Percentiles rank a stretch among this genome's conserved stretches.
These are phyloP conservation scores for Mesorhabditis belari DNA, from an alignment of 2,888 invertebrate genomes.

Conservation along the genomic window DNA sequence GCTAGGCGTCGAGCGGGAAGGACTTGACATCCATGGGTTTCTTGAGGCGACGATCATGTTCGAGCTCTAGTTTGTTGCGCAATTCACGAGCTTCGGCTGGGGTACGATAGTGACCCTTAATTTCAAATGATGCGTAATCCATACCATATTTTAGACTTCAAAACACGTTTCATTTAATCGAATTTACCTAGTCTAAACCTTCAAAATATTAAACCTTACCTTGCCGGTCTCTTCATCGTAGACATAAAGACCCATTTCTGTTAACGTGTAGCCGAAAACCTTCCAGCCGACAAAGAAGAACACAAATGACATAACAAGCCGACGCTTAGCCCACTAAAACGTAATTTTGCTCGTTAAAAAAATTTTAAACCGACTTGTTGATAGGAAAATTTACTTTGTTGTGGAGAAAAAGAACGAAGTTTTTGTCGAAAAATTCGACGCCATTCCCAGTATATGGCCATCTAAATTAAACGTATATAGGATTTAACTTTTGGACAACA, in stretches of 20 bases:
- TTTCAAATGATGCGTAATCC: too few species aligned
- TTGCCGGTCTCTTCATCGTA: slow-evolving; percentile 27
- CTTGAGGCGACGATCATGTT: slow-evolving; percentile 15
- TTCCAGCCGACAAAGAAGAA: slow-evolving; percentile 46
- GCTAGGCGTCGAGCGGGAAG: slow-evolving; percentile 34
- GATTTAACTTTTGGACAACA: neutral
- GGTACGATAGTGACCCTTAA: neutral
- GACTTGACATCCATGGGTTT: slow-evolving; percentile 10
- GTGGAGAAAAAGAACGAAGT: slow-evolving; percentile 29
- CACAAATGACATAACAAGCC: slow-evolving; percentile 39
- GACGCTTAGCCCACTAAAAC: slow-evolving; percentile 36
- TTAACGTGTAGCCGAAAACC: slow-evolving; percentile 35
- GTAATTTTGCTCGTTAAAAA: neutral
- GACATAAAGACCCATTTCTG: slow-evolving; percentile 38
- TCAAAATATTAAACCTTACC: too few species aligned
- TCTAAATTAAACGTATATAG: too few species aligned
- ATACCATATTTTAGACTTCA: too few species aligned
- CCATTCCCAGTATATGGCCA: slow-evolving; percentile 36
- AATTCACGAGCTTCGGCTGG: neutral
- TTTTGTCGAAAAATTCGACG: slow-evolving; percentile 36
- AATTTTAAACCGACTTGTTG: slow-evolving; percentile 23
- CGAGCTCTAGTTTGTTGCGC: slow-evolving; percentile 22
- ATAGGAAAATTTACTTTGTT: slow-evolving; percentile 27
- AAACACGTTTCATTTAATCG: too few species aligned
- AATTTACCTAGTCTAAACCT: too few species aligned